Base-by-base conservation (phyloP, 2,797 vertebrate genomes). In the Eospalax fontanierii region DNA sequence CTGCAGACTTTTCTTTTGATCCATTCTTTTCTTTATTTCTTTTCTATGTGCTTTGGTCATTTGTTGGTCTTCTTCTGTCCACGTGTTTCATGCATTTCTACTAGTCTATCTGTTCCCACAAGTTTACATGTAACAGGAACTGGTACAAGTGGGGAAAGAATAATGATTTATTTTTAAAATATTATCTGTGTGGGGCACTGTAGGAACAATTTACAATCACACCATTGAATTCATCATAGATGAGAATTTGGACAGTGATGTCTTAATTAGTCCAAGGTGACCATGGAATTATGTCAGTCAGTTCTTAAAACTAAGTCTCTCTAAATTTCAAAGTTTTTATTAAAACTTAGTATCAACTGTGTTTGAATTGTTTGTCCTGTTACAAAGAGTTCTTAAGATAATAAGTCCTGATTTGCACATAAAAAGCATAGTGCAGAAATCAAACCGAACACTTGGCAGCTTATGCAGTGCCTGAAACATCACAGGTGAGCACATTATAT, bases 341-440 rank as follows among this genome's bases (percentile, higher is more conserved):
- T 78, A 35, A 85, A 76, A 81, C 26, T 87, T 82, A 84, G 57
- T 68, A n/a, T 78, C 82, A 90, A 57, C 50, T 92, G 11, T 88
- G 43, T 73, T 91, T 92, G 78, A 95, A 80, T 43, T 78, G 18
- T 54, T 81, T 76, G 35, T 50, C 14, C 11, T 59, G 33, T 74
- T 74, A 15, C 38, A 65, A 2, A 75, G 12, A 38, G 9, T 2
- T 87, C 54, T 95, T 80, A 22, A 54, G 54, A 65, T 68, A 65
- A 83, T 43, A 88, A 19, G 24, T 70, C 16, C 16, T 71, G 54
- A 75, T 73, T 35, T 75, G 33, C 92, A 91, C 28, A 11, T 87
- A 57, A 78, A 83, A 24, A 14, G 15, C 30, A 3, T 16, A 24
- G 30, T 22, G 10, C 6, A 9, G 30, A 54, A 46, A 33, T 73